Evolutionary conservation across 2,888 invertebrate genomes (phyloP), one percentile per base, ranked within the genome.

Genomic region (Glaucopsyche alexis): DNA sequence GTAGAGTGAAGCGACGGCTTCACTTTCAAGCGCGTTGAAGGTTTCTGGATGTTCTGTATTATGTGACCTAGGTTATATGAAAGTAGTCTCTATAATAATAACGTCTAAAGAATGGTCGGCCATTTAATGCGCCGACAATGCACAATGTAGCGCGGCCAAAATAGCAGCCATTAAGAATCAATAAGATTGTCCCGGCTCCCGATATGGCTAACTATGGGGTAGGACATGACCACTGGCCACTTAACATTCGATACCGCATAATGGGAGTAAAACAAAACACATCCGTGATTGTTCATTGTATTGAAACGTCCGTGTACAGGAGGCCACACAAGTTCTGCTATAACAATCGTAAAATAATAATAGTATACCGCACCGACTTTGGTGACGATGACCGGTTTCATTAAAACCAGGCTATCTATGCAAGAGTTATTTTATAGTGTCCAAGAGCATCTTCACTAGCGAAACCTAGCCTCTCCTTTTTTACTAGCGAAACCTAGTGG

Each of bases 231-330:
- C 83, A 84, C 81, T 84, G 82, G 78, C 79, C 83, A 84, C 81
- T 82, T 84, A 76, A 52, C 66, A 52, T 66, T 75, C 75, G 76
- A 76, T 77, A 76, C 75, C 79, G 82, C 80, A 76, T 78, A 76
- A 83, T 69, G 69, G 19, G 69, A 47, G 19, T 69, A 87, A 80
- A 84, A 91, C 90, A 91, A 91, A 85, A 83, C 75, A 79, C 77
- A 80, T 77, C 81, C 81, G 80, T 87, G 87, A 87, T 87, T 87
- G 87, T 89, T 89, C 88, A 88, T 89, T 87, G 89, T 91, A 91
- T 91, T 89, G 89, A 90, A 91, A 88, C 87, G 87, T 89, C 88
- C 82, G 83, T 76, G 88, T 87, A 91, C 81, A 78, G 83, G 77
- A 73, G 71, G 69, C 55, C 50, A 71, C 71, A 75, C 73, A 85